Percentiles rank a stretch among this genome's conserved stretches.
phyloP scores from a whole-genome alignment of 1,140 invertebrate species.

The Triops cancriformis region DNA sequence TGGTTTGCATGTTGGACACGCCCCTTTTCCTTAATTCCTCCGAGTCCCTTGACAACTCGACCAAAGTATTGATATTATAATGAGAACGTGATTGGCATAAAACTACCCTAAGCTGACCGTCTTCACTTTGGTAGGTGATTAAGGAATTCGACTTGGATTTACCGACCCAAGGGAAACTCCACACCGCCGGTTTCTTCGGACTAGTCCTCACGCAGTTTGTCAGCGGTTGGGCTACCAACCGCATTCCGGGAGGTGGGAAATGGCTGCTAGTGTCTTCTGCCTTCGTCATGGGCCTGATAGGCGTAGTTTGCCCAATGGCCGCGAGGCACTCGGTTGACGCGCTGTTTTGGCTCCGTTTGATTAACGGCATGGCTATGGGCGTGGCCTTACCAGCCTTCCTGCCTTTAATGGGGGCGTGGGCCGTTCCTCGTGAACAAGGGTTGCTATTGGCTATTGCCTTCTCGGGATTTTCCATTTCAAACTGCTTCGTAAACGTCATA shows the following conservation, averaged over 20 bases:
- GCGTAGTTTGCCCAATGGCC: neutral
- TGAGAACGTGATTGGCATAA: neutral
- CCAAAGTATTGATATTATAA: neutral
- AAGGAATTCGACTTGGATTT: neutral
- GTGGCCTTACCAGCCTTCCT: neutral
- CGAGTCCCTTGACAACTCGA: neutral
- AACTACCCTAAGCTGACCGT: neutral
- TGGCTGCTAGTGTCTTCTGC: neutral
- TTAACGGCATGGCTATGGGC: constrained; percentile 3
- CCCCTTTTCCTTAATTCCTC: neutral
- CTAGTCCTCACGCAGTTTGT: neutral
- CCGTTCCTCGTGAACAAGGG: neutral
- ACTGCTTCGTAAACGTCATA: neutral
- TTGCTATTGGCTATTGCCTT: neutral
- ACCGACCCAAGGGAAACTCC: neutral
- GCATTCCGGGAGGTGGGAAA: neutral
- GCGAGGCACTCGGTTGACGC: neutral
- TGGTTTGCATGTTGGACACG: neutral
- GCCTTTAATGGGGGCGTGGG: neutral
- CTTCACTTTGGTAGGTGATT: neutral
- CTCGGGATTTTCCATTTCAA: neutral
- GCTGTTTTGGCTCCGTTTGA: neutral
- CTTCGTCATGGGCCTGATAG: neutral
- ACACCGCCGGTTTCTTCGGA: neutral
- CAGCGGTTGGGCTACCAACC: neutral